Evolutionary conservation across 2,113 vertebrate genomes (phyloP), one percentile per base, ranked within the genome.

Genomic region (Psittacula cyanocephala): DNA sequence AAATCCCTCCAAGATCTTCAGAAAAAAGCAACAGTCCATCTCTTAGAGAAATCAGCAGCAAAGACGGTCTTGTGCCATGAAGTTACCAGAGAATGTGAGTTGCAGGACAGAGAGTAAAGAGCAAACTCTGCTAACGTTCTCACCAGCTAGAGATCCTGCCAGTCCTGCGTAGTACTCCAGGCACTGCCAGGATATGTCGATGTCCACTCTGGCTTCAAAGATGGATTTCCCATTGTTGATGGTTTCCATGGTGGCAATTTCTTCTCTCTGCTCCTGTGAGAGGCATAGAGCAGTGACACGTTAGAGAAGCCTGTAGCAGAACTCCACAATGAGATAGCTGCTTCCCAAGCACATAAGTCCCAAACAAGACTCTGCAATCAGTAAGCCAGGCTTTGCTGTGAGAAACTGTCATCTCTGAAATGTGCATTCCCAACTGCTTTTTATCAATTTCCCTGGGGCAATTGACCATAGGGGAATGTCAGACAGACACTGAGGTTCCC

Each of bases 191-290:
- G 98, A 97, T 15, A 98, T 8, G 6, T 99, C 99, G 0, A 99
- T 96, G 69, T 99, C 99, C 88, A 97, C 96, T 86, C 96, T 93
- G 15, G 99, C 99, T 96, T 99, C 99, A 9, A 98, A 98, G 95
- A 99, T 98, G 37, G 99, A 98, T 87, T 99, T 99, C 37, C 99
- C 99, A 5, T 99, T 99, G 96, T 99, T 99, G 96, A 99, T 98
- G 62, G 98, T 98, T 97, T 99, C 99, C 91, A 99, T 43, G 35
- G 96, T 98, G 44, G 99, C 99, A 28, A 99, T 99, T 44, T 98
- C 98, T 14, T 99, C 98, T 95, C 96, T 98, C 77, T 97, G 98
- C 80, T 99, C 99, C 99, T 99, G 86, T 74, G 57, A 85, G 53
- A 70, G 70, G 49, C 18, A 50, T 4, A 24, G 65, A n/a, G 95